Percentiles rank a stretch among this genome's conserved stretches.
Conservation (phyloP, 2,888 invertebrate genomes). For the Pristionchus fissidentatus region DNA sequence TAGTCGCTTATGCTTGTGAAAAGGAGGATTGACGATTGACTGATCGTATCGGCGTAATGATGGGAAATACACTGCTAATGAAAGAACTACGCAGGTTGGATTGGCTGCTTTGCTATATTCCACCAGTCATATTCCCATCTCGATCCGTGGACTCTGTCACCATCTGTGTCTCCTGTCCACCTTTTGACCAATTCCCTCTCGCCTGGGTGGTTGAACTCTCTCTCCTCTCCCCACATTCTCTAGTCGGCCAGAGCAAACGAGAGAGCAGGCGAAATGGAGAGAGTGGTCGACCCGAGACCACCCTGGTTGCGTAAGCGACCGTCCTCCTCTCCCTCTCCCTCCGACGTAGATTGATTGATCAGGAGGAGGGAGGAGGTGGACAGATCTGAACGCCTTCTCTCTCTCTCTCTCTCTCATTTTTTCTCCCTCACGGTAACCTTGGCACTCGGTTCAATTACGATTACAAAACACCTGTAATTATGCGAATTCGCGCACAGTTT, state of each 20-base stretch:
- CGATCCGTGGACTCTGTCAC: not conserved
- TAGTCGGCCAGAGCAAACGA: not conserved
- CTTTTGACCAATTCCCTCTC: not conserved
- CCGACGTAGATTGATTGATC: constrained; percentile 31
- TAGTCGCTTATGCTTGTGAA: no score
- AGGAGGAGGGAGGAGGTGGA: not conserved
- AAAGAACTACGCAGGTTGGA: no score
- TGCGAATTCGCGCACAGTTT: not conserved
- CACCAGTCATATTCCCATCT: not conserved
- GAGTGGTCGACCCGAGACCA: not conserved
- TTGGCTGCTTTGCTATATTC: no score
- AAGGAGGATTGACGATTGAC: no score
- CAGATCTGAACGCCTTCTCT: no score
- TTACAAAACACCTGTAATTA: not conserved
- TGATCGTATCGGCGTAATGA: no score
- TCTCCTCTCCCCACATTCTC: not conserved
- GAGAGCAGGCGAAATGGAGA: constrained; percentile 18
- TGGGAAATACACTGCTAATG: no score
- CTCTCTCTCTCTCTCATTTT: no score
- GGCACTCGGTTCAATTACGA: not conserved
- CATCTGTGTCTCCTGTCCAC: not conserved
- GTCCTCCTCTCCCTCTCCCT: no score
- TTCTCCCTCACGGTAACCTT: constrained; percentile 5
- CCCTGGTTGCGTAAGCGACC: constrained; percentile 3
- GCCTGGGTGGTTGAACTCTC: constrained; percentile 2